Conservation (phyloP, 1,140 invertebrate species). For the Panonychus citri region DNA sequence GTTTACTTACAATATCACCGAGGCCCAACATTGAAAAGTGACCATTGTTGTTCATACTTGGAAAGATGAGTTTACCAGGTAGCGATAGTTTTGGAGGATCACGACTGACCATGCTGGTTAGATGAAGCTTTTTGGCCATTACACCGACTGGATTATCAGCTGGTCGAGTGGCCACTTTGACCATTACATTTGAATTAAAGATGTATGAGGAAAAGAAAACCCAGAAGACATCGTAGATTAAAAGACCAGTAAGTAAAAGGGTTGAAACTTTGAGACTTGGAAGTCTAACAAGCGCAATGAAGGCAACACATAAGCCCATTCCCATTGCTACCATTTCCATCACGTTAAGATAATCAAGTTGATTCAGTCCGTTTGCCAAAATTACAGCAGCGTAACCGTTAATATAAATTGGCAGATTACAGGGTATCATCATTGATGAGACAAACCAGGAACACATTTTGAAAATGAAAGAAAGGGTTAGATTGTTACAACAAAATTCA, state of each 20-base stretch:
- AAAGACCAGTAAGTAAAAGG: constrained; percentile 60
- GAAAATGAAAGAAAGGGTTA: too few species aligned
- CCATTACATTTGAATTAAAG: constrained; percentile 96
- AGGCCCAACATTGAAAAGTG: constrained; percentile 92
- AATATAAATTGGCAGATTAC: too few species aligned
- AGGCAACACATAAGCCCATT: constrained; percentile 89
- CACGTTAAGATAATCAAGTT: too few species aligned
- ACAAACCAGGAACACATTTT: too few species aligned
- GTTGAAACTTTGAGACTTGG: constrained; percentile 92
- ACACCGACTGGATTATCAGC: constrained; percentile 84
- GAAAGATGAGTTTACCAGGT: constrained; percentile 88
- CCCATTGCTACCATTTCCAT: constrained; percentile 53
- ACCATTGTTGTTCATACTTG: constrained; percentile 71
- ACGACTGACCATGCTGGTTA: constrained; percentile 48
- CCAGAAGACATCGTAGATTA: constrained; percentile 33
- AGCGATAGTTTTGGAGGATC: constrained; percentile 81
- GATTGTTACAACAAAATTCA: too few species aligned
- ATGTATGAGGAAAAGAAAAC: constrained; percentile 93
- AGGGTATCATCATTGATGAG: too few species aligned
- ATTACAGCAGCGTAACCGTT: too few species aligned
- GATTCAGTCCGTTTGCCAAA: background rate
- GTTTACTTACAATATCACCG: constrained; percentile 57
- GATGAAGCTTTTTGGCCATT: constrained; percentile 67
- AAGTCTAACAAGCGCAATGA: constrained; percentile 82
- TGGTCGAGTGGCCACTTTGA: constrained; percentile 63